Conservation (phyloP, 2,797 vertebrate genomes). For the Geotrypetes seraphini region DNA sequence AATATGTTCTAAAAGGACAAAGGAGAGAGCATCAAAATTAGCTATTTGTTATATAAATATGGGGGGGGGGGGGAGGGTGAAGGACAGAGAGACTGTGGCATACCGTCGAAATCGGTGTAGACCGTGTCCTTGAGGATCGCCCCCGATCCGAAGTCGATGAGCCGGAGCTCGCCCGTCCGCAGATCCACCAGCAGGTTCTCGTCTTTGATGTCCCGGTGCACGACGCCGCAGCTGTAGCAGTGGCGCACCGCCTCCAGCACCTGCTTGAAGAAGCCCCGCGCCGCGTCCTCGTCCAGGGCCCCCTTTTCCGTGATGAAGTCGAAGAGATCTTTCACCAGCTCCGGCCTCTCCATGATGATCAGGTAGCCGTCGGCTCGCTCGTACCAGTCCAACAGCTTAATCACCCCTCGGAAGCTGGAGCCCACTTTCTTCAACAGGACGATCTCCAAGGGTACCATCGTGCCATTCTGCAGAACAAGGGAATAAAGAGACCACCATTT, state of each 20-base stretch:
- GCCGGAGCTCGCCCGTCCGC: conserved; percentile 84
- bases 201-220: conserved; percentile 94
- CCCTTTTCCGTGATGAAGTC: conserved; percentile 97
- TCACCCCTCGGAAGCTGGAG: conserved; percentile 81
- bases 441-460: conserved; percentile 84
- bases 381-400: conserved; percentile 90
- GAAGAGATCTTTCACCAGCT: conserved; percentile 89
- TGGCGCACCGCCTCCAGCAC: conserved; percentile 88
- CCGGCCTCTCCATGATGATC: conserved; percentile 88
- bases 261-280: conserved; percentile 85
- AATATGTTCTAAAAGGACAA: too few relatives aligned
- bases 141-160: conserved; percentile 95
- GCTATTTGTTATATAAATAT: too few relatives aligned
- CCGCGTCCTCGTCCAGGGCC: conserved; percentile 82
- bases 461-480: conserved; percentile 59
- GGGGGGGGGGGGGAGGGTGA: too few relatives aligned
- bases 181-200: conserved; percentile 94
- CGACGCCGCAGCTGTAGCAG: conserved; percentile 87
- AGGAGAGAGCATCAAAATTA: too few relatives aligned
- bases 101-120: conserved; percentile 96
- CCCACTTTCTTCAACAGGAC: conserved; percentile 90
- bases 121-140: conserved; percentile 95
- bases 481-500: background rate
- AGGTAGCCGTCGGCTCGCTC: conserved; percentile 88
- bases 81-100: conserved; percentile 6